Conservation (phyloP, 2,113 vertebrate genomes). For the Pseudonaja textilis region DNA sequence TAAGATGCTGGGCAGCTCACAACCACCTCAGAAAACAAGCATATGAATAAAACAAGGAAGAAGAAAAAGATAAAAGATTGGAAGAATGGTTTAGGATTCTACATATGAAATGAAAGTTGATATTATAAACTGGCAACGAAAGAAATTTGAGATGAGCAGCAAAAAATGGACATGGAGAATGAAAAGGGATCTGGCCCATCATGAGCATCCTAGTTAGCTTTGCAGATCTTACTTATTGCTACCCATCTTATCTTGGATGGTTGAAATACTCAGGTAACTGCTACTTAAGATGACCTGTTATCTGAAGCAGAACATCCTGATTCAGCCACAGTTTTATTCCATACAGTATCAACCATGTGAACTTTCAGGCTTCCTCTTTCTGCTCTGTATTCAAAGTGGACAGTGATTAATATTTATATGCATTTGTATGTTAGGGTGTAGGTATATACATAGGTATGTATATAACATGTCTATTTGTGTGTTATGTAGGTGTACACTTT, state of each 20-base stretch:
- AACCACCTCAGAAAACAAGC: neutral
- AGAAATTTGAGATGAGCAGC: neutral
- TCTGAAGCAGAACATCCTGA: too few species aligned
- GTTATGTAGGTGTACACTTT: too few species aligned
- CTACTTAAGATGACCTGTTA: neutral
- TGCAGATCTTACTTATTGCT: neutral
- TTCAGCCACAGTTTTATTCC: too few species aligned
- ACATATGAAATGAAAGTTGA: neutral
- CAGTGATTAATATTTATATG: too few species aligned
- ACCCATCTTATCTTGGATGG: neutral
- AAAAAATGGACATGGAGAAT: neutral
- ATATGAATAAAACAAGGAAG: neutral
- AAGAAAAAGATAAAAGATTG: neutral
- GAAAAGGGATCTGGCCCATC: neutral
- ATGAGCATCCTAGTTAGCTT: neutral
- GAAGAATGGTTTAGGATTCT: neutral
- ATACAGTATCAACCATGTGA: too few species aligned
- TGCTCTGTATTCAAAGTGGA: too few species aligned
- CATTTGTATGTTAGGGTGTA: too few species aligned
- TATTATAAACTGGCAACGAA: neutral
- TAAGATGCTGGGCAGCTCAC: neutral
- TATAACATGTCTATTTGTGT: too few species aligned
- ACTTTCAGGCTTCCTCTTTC: too few species aligned
- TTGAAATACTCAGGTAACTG: neutral
- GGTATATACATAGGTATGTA: too few species aligned